Base-by-base conservation (phyloP, 2,888 invertebrate genomes). In the Trissolcus japonicus region DNA sequence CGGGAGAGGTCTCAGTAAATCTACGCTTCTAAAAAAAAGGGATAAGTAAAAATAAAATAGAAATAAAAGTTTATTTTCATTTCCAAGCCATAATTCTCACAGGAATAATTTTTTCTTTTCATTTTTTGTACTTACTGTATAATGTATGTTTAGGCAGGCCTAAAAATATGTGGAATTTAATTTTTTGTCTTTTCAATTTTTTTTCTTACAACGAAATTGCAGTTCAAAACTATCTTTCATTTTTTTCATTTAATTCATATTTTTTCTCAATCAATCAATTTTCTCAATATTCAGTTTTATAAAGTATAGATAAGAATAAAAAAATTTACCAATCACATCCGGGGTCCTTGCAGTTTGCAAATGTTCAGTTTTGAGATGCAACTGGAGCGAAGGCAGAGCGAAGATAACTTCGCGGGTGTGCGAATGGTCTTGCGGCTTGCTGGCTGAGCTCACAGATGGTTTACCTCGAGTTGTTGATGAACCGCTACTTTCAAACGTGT, bases 341-440 rank as follows among this genome's bases (percentile, higher is more conserved):
- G 96, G 95, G 62, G 95, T 93, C 61, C 89, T 89, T 29, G 93
- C 92, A 0, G 93, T 92, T 90, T 98, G 98, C 79, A 94, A 90
- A 88, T 98, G 98, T 86, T 96, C 95, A 3, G 98, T 98, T 90
- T 97, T 95, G 80, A 98, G 92, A 86, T 97, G 96, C 85, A 98
- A 91, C 90, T 97, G 97, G 85, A 98, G 91, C 74, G 96, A 95
- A 0, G 98, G 98, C 85, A 98, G 91, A 29, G 97, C 96, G 91
- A 98, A 98, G 88, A 98, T 97, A n/a, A 98, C 96, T 91, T 98
- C 98, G 13, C 97, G 93, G 80, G 94, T 94, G 88, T 97, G 96
- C 84, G 94, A 94, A 61, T 93, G 94, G 84, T 95, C 95, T 80
- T 93, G 93, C n/a, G 93, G 90, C 85, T 94, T 94, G 25, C 91